Percentiles rank a stretch among this genome's conserved stretches.
These are phyloP conservation scores for Denticeps clupeoides DNA, from an alignment of 2,797 vertebrate genomes.

Conservation along the genomic window DNA sequence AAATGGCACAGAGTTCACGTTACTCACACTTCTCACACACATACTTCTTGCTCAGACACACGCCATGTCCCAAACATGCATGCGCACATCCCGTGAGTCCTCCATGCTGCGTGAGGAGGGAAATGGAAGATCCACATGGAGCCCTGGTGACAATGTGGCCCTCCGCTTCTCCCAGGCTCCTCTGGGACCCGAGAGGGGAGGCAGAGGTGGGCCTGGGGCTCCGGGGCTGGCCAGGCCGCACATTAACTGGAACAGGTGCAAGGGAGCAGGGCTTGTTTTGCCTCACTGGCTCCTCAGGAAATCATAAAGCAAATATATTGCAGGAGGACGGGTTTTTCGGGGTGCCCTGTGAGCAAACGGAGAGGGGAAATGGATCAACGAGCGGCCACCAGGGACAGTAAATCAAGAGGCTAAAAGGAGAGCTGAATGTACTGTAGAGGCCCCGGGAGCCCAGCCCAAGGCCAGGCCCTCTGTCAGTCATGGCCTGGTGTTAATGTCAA, in stretches of 20 bases:
- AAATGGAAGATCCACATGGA: constrained; percentile 62
- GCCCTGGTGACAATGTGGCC: constrained; percentile 40
- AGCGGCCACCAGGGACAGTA: constrained; percentile 63
- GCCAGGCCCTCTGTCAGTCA: constrained; percentile 73
- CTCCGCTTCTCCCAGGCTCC: constrained; percentile 41
- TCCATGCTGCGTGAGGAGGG: constrained; percentile 26
- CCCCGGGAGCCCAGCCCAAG: constrained; percentile 63
- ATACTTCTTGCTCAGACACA: constrained; percentile 52
- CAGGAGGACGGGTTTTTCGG: constrained; percentile 65
- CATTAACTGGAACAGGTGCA: constrained; percentile 76
- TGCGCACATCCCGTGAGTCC: constrained; percentile 14
- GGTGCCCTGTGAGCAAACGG: constrained; percentile 70
- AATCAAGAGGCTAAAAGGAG: constrained; percentile 75
- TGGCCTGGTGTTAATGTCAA: constrained; percentile 62
- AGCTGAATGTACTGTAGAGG: constrained; percentile 66
- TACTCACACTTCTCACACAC: too few relatives aligned
- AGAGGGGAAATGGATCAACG: constrained; percentile 73
- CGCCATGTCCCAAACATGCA: too few relatives aligned
- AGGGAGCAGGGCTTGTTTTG: constrained; percentile 49
- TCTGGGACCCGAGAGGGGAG: constrained; percentile 44
- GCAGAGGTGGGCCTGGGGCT: constrained; percentile 10
- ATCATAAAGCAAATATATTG: constrained; percentile 80
- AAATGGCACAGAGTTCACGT: too few relatives aligned
- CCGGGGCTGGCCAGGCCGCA: constrained; percentile 30
- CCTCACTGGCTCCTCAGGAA: constrained; percentile 69